Conservation (phyloP, 2,113 vertebrate species). For the Notarius lentiginosus region DNA sequence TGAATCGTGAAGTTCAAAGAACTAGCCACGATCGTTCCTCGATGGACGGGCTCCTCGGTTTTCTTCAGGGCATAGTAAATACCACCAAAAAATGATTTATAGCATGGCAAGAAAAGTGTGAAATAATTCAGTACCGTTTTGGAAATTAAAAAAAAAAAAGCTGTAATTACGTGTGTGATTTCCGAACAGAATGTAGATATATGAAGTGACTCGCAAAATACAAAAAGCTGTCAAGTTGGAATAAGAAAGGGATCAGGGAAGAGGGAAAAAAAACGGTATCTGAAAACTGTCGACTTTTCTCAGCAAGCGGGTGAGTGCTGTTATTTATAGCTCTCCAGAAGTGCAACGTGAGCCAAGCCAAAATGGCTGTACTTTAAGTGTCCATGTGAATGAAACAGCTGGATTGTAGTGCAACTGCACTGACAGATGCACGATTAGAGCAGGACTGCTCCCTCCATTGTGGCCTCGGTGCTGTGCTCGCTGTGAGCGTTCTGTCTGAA, state of each 20-base stretch:
- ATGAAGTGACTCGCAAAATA: slow-evolving; percentile 46
- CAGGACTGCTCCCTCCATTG: slow-evolving; percentile 29
- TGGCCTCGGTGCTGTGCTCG: slow-evolving; percentile 19
- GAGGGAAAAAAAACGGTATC: slow-evolving; percentile 36
- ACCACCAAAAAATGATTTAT: slow-evolving; percentile 65
- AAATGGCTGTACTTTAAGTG: slow-evolving; percentile 54
- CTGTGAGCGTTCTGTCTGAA: slow-evolving; percentile 13
- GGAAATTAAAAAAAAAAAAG: background rate
- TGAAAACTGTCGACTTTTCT: slow-evolving; percentile 53
- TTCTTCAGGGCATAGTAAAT: slow-evolving; percentile 68
- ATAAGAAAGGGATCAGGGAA: background rate
- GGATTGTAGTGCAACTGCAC: slow-evolving; percentile 56
- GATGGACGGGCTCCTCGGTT: slow-evolving; percentile 53
- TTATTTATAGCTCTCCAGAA: slow-evolving; percentile 64
- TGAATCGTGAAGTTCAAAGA: slow-evolving; percentile 70
- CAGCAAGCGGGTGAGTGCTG: slow-evolving; percentile 44
- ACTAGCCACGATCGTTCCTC: slow-evolving; percentile 58
- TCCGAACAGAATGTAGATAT: slow-evolving; percentile 51
- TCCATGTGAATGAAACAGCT: slow-evolving; percentile 65
- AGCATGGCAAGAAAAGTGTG: slow-evolving; percentile 53
- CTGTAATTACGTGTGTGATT: slow-evolving; percentile 59
- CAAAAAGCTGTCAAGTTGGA: slow-evolving; percentile 27
- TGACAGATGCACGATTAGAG: slow-evolving; percentile 40
- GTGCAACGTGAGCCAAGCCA: slow-evolving; percentile 49
- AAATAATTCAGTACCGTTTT: slow-evolving; percentile 54